Evolutionary conservation across 2,888 invertebrate genomes (phyloP).

Genomic region (Melinopterus prodromus): DNA sequence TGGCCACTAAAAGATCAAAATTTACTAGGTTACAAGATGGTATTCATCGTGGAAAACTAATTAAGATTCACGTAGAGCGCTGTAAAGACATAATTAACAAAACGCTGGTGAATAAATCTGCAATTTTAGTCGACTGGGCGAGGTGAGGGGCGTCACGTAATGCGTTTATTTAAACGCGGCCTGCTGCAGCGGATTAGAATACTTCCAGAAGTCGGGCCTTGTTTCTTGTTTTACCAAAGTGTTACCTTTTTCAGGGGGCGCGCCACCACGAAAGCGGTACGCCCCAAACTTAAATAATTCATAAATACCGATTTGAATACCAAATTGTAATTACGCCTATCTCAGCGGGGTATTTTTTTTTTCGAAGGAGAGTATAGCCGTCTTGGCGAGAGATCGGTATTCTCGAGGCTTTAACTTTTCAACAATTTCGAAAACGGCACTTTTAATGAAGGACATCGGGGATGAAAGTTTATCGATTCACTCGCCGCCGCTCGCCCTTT

Average conservation of each 20-base stretch:
- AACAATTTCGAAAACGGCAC: constrained; percentile 19
- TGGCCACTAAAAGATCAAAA: neutral
- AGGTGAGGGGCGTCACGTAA: constrained; percentile 17
- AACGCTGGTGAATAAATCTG: constrained; percentile 19
- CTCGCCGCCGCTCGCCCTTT: neutral
- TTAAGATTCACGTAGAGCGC: constrained; percentile 11
- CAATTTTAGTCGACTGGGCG: constrained; percentile 9
- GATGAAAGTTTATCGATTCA: constrained; percentile 25
- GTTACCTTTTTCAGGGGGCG: constrained; percentile 8
- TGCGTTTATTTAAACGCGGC: constrained; percentile 18
- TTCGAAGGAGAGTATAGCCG: constrained; percentile 9
- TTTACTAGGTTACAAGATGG: neutral
- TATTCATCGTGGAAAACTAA: neutral
- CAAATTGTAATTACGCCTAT: constrained; percentile 44
- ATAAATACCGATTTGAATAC: constrained; percentile 45
- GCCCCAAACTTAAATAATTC: constrained; percentile 42
- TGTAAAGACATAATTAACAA: constrained; percentile 15
- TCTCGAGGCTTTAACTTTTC: constrained; percentile 11
- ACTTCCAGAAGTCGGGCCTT: neutral
- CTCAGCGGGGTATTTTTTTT: constrained; percentile 38
- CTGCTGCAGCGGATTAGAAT: neutral
- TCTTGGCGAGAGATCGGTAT: neutral
- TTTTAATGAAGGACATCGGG: constrained; percentile 22
- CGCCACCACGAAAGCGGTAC: neutral
- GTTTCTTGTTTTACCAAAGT: constrained; percentile 8